Conservation (phyloP, 2,888 invertebrate species). For the Parelbella ahira region DNA sequence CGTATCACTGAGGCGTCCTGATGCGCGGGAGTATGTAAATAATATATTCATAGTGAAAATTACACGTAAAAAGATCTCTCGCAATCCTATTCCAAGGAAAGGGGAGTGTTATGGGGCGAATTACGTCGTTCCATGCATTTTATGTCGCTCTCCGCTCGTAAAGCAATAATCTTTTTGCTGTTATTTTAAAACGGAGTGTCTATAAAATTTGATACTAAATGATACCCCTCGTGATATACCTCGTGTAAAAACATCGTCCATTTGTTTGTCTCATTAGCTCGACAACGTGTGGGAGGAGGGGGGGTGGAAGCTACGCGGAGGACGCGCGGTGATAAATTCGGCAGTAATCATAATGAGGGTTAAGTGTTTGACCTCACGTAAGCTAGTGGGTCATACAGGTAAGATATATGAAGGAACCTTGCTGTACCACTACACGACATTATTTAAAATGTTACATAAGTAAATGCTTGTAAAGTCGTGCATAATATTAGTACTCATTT, state of each 20-base stretch:
- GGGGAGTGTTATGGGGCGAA: conserved; percentile 34
- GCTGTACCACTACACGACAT: too few relatives aligned
- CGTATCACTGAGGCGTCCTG: conserved; percentile 33
- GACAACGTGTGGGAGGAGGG: too few relatives aligned
- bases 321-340: conserved; percentile 19
- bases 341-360: conserved; percentile 22
- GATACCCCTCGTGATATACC: conserved; percentile 14
- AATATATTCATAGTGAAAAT: conserved; percentile 41
- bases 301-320: conserved; percentile 2
- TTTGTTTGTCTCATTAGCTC: conserved; percentile 20
- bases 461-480: too few relatives aligned
- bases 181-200: conserved; percentile 29
- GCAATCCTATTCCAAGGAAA: conserved; percentile 28
- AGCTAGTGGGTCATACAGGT: conserved; percentile 12
- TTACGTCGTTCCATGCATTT: conserved; percentile 33
- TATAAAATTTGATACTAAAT: conserved; percentile 34
- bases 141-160: conserved; percentile 33
- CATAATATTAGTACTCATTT: too few relatives aligned
- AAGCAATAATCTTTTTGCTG: conserved; percentile 37
- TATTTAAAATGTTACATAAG: too few relatives aligned
- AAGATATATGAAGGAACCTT: conserved; percentile 10
- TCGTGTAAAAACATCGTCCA: conserved; percentile 11
- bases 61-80: conserved; percentile 34
- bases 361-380: conserved; percentile 10
- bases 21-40: conserved; percentile 31